These are phyloP conservation scores for Porites australiensis DNA, from an alignment of 64 coral and sea anemone species.

Conservation along the genomic window DNA sequence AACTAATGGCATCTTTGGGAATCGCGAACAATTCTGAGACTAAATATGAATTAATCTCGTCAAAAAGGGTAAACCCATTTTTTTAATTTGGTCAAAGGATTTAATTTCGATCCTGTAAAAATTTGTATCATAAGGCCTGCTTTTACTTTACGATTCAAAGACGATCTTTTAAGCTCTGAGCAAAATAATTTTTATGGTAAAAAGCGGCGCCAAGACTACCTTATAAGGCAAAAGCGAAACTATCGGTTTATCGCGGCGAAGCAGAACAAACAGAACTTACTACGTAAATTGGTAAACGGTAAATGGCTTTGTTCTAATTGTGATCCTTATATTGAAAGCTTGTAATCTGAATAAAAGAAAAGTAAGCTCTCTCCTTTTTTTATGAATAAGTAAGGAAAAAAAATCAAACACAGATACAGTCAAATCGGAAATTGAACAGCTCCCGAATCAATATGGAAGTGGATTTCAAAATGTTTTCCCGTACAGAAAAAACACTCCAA, in stretches of 20 bases:
- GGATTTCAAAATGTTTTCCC: background rate
- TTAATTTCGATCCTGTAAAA: background rate
- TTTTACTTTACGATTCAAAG: background rate
- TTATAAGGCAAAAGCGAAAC: background rate
- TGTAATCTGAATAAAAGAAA: constrained; percentile 8
- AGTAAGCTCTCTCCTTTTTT: background rate
- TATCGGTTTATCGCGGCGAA: background rate
- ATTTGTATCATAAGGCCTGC: constrained; percentile 3
- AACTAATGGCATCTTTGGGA: background rate
- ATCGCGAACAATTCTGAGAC: background rate
- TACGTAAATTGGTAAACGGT: constrained; percentile 6
- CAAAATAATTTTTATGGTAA: background rate
- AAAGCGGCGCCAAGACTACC: background rate
- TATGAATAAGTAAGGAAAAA: background rate
- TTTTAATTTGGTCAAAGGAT: background rate
- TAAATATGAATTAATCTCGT: constrained; percentile 35
- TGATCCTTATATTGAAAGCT: constrained; percentile 3
- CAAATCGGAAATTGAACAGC: background rate
- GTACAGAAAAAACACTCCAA: background rate
- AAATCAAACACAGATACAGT: background rate
- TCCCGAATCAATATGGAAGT: background rate
- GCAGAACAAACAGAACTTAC: background rate
- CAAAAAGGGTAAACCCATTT: background rate
- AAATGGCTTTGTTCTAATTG: constrained; percentile 32
- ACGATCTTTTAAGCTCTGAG: background rate